Percentiles rank a stretch among this genome's conserved stretches.
These are phyloP conservation scores for Lutra lutra DNA, from an alignment of 2,797 vertebrate genomes.

Conservation along the genomic window DNA sequence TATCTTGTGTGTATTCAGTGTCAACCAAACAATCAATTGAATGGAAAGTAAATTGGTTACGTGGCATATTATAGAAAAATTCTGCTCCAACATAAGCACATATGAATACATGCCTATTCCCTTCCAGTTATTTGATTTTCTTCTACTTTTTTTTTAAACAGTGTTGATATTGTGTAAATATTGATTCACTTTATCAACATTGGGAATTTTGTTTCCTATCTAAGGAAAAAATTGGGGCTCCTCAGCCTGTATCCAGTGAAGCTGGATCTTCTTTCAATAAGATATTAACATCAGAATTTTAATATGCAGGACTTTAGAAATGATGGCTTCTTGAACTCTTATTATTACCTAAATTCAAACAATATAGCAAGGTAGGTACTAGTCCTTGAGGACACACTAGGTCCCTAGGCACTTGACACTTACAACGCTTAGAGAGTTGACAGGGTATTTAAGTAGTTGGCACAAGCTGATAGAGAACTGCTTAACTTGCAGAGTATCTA, in stretches of 20 bases:
- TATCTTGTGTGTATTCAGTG: neutral
- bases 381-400: neutral
- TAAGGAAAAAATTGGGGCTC: neutral
- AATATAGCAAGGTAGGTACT: neutral
- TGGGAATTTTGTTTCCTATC: neutral
- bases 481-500: slow-evolving; percentile 64
- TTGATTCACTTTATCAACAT: neutral
- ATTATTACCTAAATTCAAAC: neutral
- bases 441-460: slow-evolving; percentile 57
- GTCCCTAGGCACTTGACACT: neutral
- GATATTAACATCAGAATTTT: neutral
- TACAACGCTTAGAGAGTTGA: slow-evolving; percentile 21
- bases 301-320: neutral
- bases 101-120: too few relatives aligned
- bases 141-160: neutral
- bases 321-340: neutral
- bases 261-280: neutral
- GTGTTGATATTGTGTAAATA: neutral
- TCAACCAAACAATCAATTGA: neutral
- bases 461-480: slow-evolving; percentile 56
- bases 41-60: neutral
- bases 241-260: neutral
- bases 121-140: neutral
- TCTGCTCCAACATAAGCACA: neutral
- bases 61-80: neutral